Conservation (phyloP, 2,113 vertebrate genomes). For the Tragelaphus scriptus region DNA sequence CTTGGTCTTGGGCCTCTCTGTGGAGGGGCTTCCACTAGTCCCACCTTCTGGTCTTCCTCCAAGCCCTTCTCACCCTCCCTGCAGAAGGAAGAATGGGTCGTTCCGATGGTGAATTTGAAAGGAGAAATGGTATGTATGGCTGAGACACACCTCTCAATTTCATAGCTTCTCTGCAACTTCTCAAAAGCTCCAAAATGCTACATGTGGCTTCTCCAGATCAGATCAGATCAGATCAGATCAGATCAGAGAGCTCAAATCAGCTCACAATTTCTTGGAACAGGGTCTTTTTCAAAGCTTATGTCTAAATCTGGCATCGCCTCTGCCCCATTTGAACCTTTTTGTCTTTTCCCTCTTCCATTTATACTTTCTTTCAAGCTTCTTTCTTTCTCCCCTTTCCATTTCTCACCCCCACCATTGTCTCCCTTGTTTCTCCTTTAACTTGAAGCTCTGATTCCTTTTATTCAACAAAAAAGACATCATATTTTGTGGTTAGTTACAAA, state of each 20-base stretch:
- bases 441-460: neutral
- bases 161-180: neutral
- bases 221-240: too few relatives aligned
- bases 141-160: neutral
- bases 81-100: neutral
- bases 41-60: neutral
- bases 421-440: neutral
- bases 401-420: neutral
- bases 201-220: neutral
- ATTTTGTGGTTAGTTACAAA: neutral
- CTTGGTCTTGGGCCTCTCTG: neutral
- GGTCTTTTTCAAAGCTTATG: neutral
- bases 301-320: neutral
- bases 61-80: neutral
- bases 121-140: neutral
- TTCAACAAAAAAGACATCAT: neutral
- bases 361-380: neutral
- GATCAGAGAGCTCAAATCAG: neutral
- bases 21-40: neutral
- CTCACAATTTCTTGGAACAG: neutral
- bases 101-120: neutral
- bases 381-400: neutral
- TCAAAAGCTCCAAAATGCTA: neutral
- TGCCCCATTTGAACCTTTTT: fast-evolving
- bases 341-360: neutral